Evolutionary conservation across 2,888 invertebrate genomes (phyloP).

Genomic region (Amphimallon solstitiale): DNA sequence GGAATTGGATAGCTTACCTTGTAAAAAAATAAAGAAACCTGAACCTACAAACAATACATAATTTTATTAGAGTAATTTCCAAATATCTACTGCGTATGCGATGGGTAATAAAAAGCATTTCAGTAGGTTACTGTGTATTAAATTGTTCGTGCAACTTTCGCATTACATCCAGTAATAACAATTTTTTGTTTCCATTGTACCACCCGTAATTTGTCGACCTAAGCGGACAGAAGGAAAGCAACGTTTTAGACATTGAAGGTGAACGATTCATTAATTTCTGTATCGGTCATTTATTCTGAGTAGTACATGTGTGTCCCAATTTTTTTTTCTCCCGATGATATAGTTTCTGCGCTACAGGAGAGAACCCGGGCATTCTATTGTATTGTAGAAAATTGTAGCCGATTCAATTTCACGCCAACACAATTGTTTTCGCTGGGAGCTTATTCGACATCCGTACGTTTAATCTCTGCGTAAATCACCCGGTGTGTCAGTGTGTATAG

Average conservation of each 20-base stretch:
- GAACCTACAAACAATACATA: too few relatives aligned
- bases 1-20: too few relatives aligned
- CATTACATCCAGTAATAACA: conserved; percentile 11
- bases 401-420: conserved; percentile 32
- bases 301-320: conserved; percentile 17
- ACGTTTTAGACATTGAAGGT: not conserved
- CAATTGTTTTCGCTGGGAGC: conserved; percentile 37
- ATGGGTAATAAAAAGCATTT: not conserved
- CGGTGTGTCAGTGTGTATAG: conserved; percentile 25
- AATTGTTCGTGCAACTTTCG: not conserved
- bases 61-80: too few relatives aligned
- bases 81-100: not conserved
- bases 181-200: conserved; percentile 2
- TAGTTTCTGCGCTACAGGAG: conserved; percentile 3
- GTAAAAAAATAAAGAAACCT: too few relatives aligned
- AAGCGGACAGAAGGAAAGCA: conserved; percentile 10
- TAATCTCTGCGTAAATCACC: conserved; percentile 34
- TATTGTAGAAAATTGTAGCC: conserved; percentile 25
- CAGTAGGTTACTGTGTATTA: not conserved
- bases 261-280: conserved; percentile 30
- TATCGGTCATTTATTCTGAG: conserved; percentile 15
- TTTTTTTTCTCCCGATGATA: conserved; percentile 12
- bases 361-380: conserved; percentile 3
- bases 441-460: conserved; percentile 35
- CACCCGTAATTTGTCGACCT: not conserved